Evolutionary conservation across 2,888 invertebrate genomes (phyloP).

Genomic region (Seira sanloemensis): DNA sequence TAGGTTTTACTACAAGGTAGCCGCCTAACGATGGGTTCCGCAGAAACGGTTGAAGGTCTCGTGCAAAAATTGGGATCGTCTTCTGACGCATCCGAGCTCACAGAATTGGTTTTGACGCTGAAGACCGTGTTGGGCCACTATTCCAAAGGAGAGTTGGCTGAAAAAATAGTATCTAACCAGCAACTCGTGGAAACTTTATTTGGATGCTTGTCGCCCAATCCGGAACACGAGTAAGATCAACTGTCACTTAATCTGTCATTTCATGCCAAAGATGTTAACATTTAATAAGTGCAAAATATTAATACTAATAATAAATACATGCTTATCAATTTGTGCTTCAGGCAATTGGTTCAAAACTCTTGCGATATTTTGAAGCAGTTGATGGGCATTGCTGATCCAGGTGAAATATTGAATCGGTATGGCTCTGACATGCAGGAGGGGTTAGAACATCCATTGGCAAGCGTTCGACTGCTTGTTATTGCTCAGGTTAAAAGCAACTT

Average conservation of each 20-base stretch:
- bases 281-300: background rate
- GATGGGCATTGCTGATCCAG: conserved; percentile 69
- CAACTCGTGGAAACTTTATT: conserved; percentile 67
- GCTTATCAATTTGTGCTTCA: conserved; percentile 35
- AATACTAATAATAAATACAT: too few relatives aligned
- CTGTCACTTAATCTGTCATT: too few relatives aligned
- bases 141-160: conserved; percentile 61
- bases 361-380: conserved; percentile 71
- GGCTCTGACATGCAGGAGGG: conserved; percentile 69
- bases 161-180: conserved; percentile 53
- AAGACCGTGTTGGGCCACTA: conserved; percentile 67
- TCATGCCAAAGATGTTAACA: background rate
- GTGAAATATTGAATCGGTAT: conserved; percentile 66
- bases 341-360: conserved; percentile 66
- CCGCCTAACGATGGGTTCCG: conserved; percentile 33
- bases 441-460: conserved; percentile 65
- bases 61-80: conserved; percentile 43
- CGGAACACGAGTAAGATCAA: conserved; percentile 47
- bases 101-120: conserved; percentile 64
- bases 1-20: background rate
- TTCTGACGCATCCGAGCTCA: conserved; percentile 40
- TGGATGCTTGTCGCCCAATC: conserved; percentile 66
- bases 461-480: conserved; percentile 68
- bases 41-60: conserved; percentile 41
- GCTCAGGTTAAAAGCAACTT: too few relatives aligned